phyloP scores from a whole-genome alignment of 2,888 invertebrate species.

The Cataglyphis albicans region DNA sequence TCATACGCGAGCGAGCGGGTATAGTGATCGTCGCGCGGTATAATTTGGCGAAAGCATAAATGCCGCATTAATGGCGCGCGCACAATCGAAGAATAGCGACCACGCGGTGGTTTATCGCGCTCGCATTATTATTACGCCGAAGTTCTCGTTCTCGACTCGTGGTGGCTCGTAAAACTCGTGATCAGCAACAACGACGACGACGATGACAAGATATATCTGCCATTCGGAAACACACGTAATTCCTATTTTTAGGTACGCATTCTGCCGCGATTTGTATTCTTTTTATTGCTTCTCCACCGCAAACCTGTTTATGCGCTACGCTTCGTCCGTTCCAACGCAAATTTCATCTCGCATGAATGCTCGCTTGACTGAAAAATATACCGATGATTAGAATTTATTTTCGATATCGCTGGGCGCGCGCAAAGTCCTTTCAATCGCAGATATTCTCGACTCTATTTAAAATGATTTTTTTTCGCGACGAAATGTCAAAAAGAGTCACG shows the following conservation, averaged over 20 bases:
- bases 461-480: background rate
- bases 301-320: background rate
- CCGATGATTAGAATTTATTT: background rate
- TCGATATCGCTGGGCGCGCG: background rate
- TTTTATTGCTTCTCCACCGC: constrained; percentile 16
- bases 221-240: constrained; percentile 7
- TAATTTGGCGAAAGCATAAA: constrained; percentile 52
- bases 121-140: constrained; percentile 4
- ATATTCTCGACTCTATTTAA: background rate
- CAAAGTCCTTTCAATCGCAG: background rate
- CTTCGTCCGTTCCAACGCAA: background rate
- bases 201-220: background rate
- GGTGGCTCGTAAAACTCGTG: constrained; percentile 31
- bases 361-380: background rate
- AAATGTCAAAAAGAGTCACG: background rate
- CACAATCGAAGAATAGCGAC: background rate
- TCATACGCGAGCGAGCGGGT: constrained; percentile 32
- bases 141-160: background rate
- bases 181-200: constrained; percentile 1
- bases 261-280: background rate
- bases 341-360: background rate
- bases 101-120: constrained; percentile 23
- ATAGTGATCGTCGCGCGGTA: constrained; percentile 9
- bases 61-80: constrained; percentile 34
- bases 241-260: constrained; percentile 19